These are phyloP conservation scores for Drosophila kanapiae DNA, from an alignment of 1,140 invertebrate species.

Conservation along the genomic window DNA sequence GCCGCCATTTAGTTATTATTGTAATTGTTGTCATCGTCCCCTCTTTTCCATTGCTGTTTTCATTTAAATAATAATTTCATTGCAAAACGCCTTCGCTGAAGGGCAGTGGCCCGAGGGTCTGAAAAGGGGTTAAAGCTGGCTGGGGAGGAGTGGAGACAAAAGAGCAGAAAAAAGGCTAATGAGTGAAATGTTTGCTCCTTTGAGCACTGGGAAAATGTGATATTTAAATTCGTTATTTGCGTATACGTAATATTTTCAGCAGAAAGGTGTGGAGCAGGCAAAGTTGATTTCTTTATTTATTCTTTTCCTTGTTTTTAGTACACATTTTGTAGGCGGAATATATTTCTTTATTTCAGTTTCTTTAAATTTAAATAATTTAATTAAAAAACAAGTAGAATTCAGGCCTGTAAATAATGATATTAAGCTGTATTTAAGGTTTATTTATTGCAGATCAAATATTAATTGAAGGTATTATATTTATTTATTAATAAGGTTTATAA, in stretches of 20 bases:
- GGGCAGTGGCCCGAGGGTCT: slow-evolving; percentile 2
- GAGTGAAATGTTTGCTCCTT: slow-evolving; percentile 44
- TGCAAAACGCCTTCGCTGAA: slow-evolving; percentile 69
- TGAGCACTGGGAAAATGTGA: slow-evolving; percentile 25
- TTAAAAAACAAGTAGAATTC: neutral
- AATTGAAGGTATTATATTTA: too few species aligned
- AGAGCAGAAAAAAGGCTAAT: slow-evolving; percentile 42
- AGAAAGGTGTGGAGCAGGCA: neutral
- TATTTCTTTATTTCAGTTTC: neutral
- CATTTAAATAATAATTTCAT: slow-evolving; percentile 83
- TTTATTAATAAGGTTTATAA: too few species aligned
- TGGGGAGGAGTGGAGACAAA: slow-evolving; percentile 21
- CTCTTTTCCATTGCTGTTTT: slow-evolving; percentile 71
- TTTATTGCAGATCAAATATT: too few species aligned
- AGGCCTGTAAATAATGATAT: neutral
- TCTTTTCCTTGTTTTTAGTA: neutral
- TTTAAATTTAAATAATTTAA: neutral
- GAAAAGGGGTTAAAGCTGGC: slow-evolving; percentile 24
- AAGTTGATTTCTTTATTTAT: neutral
- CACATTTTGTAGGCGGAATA: neutral
- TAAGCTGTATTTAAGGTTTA: too few species aligned
- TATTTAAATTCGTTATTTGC: slow-evolving; percentile 35
- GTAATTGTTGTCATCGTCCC: slow-evolving; percentile 57
- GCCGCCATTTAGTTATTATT: slow-evolving; percentile 53
- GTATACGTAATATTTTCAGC: slow-evolving; percentile 19